Conservation (phyloP, 2,888 invertebrate genomes). For the Aleiodes alternator region DNA sequence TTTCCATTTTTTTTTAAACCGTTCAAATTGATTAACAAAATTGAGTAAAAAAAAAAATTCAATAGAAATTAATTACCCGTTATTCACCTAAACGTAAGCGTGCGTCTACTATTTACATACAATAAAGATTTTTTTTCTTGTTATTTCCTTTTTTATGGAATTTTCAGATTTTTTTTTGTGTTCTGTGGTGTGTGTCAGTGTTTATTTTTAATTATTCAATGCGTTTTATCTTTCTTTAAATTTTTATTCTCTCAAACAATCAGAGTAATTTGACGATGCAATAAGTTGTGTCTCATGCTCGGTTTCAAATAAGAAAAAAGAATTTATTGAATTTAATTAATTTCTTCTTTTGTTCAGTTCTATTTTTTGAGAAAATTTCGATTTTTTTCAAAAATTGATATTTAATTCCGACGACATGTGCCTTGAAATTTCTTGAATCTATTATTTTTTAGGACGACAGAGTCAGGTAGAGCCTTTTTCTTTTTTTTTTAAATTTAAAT, state of each 20-base stretch:
- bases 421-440: constrained; percentile 39
- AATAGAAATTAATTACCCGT: constrained; percentile 57
- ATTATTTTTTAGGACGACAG: constrained; percentile 20
- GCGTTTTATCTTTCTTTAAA: neutral
- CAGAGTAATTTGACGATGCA: constrained; percentile 35
- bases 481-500: neutral
- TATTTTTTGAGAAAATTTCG: neutral
- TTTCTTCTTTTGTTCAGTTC: neutral
- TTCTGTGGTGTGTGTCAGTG: constrained; percentile 38
- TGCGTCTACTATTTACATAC: constrained; percentile 72
- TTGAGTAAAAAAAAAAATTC: neutral
- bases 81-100: constrained; percentile 70
- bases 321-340: neutral
- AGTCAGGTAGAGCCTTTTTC: constrained; percentile 21
- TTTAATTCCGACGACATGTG: constrained; percentile 4
- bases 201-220: neutral
- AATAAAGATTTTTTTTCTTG: constrained; percentile 33
- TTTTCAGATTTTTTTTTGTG: constrained; percentile 30
- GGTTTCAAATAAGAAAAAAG: neutral
- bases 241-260: constrained; percentile 7
- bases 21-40: constrained; percentile 60
- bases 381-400: constrained; percentile 9
- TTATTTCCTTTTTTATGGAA: constrained; percentile 1
- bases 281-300: constrained; percentile 43
- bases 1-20: constrained; percentile 53